Evolutionary conservation across 2,888 invertebrate genomes (phyloP).

Genomic region (Thereva nobilitata): DNA sequence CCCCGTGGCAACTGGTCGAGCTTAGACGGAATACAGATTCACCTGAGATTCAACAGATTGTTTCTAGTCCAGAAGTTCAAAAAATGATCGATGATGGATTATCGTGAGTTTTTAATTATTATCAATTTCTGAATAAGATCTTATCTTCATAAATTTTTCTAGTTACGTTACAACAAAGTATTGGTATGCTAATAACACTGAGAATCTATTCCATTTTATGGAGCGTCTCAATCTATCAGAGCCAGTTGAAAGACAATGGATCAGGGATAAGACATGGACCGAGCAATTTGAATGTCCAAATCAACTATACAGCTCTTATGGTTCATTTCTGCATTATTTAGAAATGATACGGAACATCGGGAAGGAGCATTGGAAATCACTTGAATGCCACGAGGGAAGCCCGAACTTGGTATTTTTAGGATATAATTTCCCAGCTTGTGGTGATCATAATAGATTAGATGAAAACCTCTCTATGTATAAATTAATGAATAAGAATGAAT

Average conservation of each 20-base stretch:
- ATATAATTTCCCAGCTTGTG: slow-evolving; percentile 26
- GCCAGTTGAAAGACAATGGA: slow-evolving; percentile 77
- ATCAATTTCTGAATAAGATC: background rate
- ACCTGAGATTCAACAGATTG: slow-evolving; percentile 71
- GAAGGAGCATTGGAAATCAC: slow-evolving; percentile 51
- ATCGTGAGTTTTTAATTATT: slow-evolving; percentile 63
- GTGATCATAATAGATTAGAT: slow-evolving; percentile 33
- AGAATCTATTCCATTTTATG: slow-evolving; percentile 74
- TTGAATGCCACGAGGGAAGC: slow-evolving; percentile 42
- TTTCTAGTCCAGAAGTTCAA: slow-evolving; percentile 69
- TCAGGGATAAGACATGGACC: slow-evolving; percentile 60
- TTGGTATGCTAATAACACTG: slow-evolving; percentile 73
- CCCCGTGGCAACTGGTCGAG: slow-evolving; percentile 79
- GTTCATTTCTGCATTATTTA: slow-evolving; percentile 51
- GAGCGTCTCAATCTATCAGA: slow-evolving; percentile 69
- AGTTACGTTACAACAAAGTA: slow-evolving; percentile 79
- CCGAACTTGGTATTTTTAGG: slow-evolving; percentile 40
- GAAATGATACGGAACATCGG: slow-evolving; percentile 49
- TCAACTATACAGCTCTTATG: slow-evolving; percentile 48
- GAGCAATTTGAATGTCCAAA: slow-evolving; percentile 53
- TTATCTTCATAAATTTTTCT: slow-evolving; percentile 35
- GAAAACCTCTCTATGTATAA: slow-evolving; percentile 17
- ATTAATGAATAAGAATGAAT: slow-evolving; percentile 30
- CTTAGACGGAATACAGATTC: slow-evolving; percentile 75
- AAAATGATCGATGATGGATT: slow-evolving; percentile 80